Conservation (phyloP, 2,113 vertebrate species). For the Neomonachus schauinslandi region DNA sequence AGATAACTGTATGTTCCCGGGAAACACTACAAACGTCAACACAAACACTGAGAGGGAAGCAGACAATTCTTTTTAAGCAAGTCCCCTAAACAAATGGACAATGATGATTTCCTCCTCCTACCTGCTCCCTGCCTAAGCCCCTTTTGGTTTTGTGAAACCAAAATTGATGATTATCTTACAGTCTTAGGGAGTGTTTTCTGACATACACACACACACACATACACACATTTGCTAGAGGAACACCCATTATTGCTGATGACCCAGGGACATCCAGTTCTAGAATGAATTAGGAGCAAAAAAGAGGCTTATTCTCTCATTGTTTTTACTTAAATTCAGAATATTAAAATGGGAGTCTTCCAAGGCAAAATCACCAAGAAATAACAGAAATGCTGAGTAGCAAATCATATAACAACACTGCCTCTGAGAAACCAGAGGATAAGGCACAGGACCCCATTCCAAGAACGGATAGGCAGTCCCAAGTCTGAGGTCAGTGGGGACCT, state of each 20-base stretch:
- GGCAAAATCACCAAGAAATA: neutral
- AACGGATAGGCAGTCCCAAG: neutral
- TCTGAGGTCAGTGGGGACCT: neutral
- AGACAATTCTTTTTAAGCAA: neutral
- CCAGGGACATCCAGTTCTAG: neutral
- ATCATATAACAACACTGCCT: neutral
- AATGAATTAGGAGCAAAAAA: neutral
- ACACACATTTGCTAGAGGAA: neutral
- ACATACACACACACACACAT: neutral
- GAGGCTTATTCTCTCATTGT: neutral
- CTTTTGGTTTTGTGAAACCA: neutral
- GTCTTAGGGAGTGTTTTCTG: neutral
- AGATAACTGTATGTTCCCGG: neutral
- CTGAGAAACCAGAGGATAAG: neutral
- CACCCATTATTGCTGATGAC: neutral
- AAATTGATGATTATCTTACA: neutral
- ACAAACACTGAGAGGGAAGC: constrained; percentile 7
- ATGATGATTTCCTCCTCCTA: neutral
- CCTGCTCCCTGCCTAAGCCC: neutral
- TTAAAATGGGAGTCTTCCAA: neutral
- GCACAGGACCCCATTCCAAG: fast-evolving
- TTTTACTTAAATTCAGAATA: neutral
- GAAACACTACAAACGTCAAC: constrained; percentile 60
- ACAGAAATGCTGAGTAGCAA: neutral
- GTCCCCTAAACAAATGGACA: neutral